phyloP scores from a whole-genome alignment of 2,113 vertebrate species.

The Indri indri region DNA sequence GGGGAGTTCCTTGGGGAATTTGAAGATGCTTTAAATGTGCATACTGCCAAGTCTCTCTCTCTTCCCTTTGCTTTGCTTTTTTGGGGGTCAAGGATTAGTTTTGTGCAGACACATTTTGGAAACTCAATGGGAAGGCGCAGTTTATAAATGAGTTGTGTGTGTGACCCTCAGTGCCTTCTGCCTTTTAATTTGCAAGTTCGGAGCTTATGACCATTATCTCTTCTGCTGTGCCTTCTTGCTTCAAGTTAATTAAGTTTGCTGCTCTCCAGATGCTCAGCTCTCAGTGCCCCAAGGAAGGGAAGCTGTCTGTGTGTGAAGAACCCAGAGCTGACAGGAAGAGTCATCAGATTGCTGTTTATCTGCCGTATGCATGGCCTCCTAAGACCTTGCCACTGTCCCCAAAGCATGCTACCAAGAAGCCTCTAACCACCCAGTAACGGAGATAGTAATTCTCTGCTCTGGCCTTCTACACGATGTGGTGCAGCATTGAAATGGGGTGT shows the following conservation, averaged over 20 bases:
- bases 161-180: not conserved
- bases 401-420: not conserved
- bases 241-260: constrained; percentile 38
- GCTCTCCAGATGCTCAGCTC: constrained; percentile 14
- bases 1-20: not conserved
- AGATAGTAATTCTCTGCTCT: not conserved
- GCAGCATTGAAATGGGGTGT: not conserved
- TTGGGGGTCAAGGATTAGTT: not conserved
- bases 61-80: constrained; percentile 13
- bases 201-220: not conserved
- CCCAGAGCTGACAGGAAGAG: not conserved
- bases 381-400: not conserved
- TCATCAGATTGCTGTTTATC: not conserved
- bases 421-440: not conserved
- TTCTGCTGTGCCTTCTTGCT: not conserved
- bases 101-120: not conserved
- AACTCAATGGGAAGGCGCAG: not conserved
- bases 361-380: not conserved
- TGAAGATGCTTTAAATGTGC: constrained; percentile 31
- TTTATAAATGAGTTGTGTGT: not conserved
- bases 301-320: not conserved
- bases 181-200: constrained; percentile 36
- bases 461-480: not conserved
- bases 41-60: not conserved
- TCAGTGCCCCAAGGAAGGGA: not conserved